Conservation (phyloP, 2,113 vertebrate genomes). For the Peromyscus leucopus region DNA sequence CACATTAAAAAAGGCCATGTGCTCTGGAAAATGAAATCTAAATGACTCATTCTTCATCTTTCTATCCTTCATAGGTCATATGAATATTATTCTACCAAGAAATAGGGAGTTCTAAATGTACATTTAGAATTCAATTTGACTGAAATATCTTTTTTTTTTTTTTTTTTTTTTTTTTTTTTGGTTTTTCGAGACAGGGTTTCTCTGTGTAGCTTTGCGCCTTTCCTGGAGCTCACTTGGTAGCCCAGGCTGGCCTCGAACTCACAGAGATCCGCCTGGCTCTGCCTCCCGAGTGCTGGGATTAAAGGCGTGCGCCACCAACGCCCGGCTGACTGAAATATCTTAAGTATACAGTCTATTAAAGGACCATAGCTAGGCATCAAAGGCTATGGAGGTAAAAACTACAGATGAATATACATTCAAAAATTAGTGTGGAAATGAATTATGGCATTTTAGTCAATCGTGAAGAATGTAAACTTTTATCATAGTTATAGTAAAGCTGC, state of each 20-base stretch:
- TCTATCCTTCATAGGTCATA: constrained; percentile 66
- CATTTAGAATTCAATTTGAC: constrained; percentile 64
- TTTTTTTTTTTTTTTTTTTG: too few relatives aligned
- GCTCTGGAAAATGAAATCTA: constrained; percentile 80
- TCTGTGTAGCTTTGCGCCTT: too few relatives aligned
- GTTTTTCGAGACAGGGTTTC: too few relatives aligned
- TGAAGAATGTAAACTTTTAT: background rate
- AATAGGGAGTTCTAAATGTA: constrained; percentile 62
- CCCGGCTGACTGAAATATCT: constrained; percentile 55
- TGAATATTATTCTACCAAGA: constrained; percentile 71
- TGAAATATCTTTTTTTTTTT: constrained; percentile 60
- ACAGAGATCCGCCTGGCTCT: too few relatives aligned
- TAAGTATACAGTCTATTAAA: background rate
- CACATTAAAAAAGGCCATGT: constrained; percentile 74
- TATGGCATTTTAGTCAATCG: background rate
- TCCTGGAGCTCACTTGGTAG: too few relatives aligned
- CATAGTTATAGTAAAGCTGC: background rate
- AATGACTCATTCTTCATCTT: constrained; percentile 78
- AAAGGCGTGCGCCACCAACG: too few relatives aligned
- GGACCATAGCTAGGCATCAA: background rate
- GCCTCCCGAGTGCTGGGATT: too few relatives aligned
- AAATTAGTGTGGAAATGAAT: background rate
- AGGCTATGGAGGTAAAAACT: background rate
- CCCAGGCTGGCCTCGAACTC: too few relatives aligned
- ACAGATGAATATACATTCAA: background rate